These are phyloP conservation scores for Zaprionus camerounensis DNA, from an alignment of 1,140 invertebrate species.

Conservation along the genomic window DNA sequence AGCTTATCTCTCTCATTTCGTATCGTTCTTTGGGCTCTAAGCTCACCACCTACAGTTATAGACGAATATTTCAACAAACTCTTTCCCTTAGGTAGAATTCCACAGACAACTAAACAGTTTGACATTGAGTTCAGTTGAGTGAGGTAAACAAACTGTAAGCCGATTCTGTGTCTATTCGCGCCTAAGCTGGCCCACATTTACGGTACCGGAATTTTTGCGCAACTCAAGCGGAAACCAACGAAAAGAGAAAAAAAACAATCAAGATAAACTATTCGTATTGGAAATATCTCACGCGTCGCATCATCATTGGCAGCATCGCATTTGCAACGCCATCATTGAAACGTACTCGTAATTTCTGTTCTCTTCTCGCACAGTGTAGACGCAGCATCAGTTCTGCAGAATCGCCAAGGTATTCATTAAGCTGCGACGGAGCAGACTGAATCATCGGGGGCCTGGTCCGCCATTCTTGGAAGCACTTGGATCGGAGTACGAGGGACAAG, in stretches of 20 bases:
- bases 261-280: conserved; percentile 61
- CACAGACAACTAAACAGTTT: not conserved
- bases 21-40: not conserved
- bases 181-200: conserved; percentile 71
- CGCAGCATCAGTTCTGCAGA: conserved; percentile 74
- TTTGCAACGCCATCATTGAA: conserved; percentile 66
- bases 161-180: conserved; percentile 1
- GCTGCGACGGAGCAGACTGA: conserved; percentile 58
- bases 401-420: conserved; percentile 81
- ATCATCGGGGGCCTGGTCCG: conserved; percentile 58
- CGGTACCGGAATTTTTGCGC: conserved; percentile 60
- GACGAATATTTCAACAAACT: not conserved
- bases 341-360: conserved; percentile 66
- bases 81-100: conserved; percentile 2
- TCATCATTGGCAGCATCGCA: conserved; percentile 54
- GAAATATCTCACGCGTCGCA: conserved; percentile 78
- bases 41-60: conserved; percentile 6
- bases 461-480: conserved; percentile 64
- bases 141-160: conserved; percentile 70
- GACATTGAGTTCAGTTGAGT: conserved; percentile 19
- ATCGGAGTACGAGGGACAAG: conserved; percentile 19
- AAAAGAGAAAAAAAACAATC: conserved; percentile 9
- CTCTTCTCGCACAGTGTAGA: conserved; percentile 27
- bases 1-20: not conserved
- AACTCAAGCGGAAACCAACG: conserved; percentile 67